Evolutionary conservation across 1,140 invertebrate genomes (phyloP), one percentile per base, ranked within the genome.

Genomic region (Vanessa tameamea): DNA sequence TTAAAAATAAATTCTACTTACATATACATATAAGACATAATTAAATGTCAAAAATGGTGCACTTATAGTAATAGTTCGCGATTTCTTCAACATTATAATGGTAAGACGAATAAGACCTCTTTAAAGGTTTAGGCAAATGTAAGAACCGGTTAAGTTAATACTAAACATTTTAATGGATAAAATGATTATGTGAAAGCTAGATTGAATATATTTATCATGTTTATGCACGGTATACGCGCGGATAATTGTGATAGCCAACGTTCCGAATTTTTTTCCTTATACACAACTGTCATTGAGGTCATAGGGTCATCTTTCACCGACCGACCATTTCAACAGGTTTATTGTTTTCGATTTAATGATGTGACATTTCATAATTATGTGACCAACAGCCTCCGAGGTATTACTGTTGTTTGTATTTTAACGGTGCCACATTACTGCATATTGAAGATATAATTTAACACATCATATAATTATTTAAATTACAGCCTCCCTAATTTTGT

Each of bases 311-410:
- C 74, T 75, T 75, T 70, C 73, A 75, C 73, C 73, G 73, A 48
- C 72, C 66, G 67, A 70, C 70, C 73, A 68, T 64, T 59, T 67
- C 14, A 48, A 64, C 73, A 75, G 67, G 73, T 75, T 75, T 75
- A 75, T 75, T 75, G 73, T 75, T 75, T 75, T 65, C 73, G 51
- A 75, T 75, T 64, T 75, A 75, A 75, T 70, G 73, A 75, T 70
- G 67, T 66, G 73, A 70, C 73, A 75, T 75, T 75, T 75, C 51
- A 65, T 75, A 75, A 75, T 70, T 66, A 63, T 75, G 68, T 59
- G 73, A 70, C 43, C 14, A 37, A 61, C 3, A 61, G 23, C 61
- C 47, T 51, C 59, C 26, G 48, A 3, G 14, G 61, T 26, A 20
- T 43, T 61, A 53, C 50, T 43, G 69, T 71, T 63, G 37, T 70